Conservation (phyloP, 2,113 vertebrate genomes). For the Cyanistes caeruleus region DNA sequence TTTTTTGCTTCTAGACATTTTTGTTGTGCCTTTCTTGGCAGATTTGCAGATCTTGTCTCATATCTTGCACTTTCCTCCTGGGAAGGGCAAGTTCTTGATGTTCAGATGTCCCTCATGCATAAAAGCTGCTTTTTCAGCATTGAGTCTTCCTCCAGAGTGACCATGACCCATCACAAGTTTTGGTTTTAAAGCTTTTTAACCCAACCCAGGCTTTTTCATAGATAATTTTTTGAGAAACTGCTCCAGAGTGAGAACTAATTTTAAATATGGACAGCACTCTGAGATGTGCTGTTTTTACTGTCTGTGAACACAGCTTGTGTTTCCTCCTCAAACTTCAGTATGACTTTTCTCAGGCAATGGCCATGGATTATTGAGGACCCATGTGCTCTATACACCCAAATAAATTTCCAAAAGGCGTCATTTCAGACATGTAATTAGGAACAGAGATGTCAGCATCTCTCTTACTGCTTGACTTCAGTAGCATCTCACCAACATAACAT, state of each 20-base stretch:
- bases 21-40: not conserved
- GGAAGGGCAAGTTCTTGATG: not conserved
- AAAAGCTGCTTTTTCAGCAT: not conserved
- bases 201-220: not conserved
- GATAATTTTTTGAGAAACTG: not conserved
- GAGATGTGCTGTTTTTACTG: not conserved
- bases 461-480: not conserved
- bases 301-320: not conserved
- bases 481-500: accelerated
- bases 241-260: not conserved
- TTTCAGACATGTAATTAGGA: not conserved
- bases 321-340: not conserved
- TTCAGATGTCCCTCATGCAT: not conserved
- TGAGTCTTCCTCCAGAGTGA: not conserved
- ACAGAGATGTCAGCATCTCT: not conserved
- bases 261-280: not conserved
- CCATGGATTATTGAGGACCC: not conserved
- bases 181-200: not conserved
- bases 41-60: not conserved
- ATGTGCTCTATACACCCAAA: not conserved
- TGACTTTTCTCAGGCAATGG: not conserved
- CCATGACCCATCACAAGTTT: accelerated
- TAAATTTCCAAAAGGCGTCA: not conserved
- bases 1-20: not conserved
- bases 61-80: not conserved